Conservation (phyloP, 2,113 vertebrate genomes). For the Cyanoramphus novaezelandiae region DNA sequence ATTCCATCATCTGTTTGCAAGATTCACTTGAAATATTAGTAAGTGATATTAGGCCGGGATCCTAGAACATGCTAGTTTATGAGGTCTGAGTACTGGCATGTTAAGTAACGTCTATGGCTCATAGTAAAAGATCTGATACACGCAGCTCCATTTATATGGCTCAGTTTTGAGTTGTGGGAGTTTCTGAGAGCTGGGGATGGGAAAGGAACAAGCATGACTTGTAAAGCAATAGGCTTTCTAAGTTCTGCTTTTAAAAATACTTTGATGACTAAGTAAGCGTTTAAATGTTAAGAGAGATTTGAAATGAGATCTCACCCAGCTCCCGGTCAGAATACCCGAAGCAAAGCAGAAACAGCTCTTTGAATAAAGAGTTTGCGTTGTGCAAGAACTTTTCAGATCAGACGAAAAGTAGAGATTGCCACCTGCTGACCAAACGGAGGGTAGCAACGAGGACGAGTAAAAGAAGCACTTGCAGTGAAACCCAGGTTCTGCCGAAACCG, state of each 20-base stretch:
- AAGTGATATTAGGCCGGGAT: not conserved
- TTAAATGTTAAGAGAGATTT: conserved; percentile 8
- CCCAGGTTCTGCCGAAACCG: not conserved
- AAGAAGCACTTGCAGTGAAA: not conserved
- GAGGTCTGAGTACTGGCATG: not conserved
- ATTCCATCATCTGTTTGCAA: not conserved
- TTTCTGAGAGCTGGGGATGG: not conserved
- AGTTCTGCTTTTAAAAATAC: conserved; percentile 30
- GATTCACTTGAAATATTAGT: conserved; percentile 22
- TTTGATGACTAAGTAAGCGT: conserved; percentile 8
- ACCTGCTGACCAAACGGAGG: conserved; percentile 41
- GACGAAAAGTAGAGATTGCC: conserved; percentile 57
- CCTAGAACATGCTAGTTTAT: not conserved
- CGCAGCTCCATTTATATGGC: not conserved
- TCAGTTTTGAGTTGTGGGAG: not conserved
- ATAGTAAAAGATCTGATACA: not conserved
- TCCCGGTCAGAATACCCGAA: not conserved
- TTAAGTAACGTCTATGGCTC: not conserved
- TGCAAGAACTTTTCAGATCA: not conserved
- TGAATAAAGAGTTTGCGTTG: not conserved
- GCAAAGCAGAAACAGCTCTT: not conserved
- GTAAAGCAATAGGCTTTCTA: not conserved
- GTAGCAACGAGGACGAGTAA: not conserved
- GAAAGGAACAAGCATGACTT: not conserved
- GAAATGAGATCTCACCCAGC: not conserved